Base-by-base conservation (phyloP, 2,888 invertebrate genomes). In the Drosophila heteroneura region DNA sequence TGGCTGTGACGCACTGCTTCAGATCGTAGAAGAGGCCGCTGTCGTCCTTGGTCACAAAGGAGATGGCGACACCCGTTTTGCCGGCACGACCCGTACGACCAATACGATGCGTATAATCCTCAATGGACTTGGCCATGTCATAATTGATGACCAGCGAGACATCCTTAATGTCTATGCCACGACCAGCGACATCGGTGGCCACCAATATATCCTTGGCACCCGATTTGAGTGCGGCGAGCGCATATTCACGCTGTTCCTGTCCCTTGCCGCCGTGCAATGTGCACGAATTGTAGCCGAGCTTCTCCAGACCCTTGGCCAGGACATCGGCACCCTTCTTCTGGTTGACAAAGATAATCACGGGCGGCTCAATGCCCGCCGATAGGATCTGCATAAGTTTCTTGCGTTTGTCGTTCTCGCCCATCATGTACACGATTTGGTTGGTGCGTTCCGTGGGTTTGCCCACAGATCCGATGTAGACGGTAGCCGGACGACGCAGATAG, bases 121-220 rank as follows among this genome's bases (percentile, higher is more conserved):
- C 99, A 91, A 99, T 99, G 26, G 97, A 96, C 94, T 99, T 99
- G 0, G 99, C 99, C 99, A 99, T 99, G 92, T 99, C 99, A 91
- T 99, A 99, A 94, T 99, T 99, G 89, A 99, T 98, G 76, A 99
- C 99, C 94, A 99, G 95, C 10, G 99, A 98, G 4, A 99, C 99
- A 93, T 99, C 99, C 93, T 99, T 99, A 92, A 99, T 99, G 92
- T 99, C 99, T 83, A 99, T 99, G 97, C 99, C 99, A 95, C 99
- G 97, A 84, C 99, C 99, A 82, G 99, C 99, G 1, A 99, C 99
- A 94, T 99, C 99, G 0, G 99, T 99, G 1, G 99, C 99, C 49
- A 99, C 99, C 85, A 99, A 94, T 91, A 99, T 99, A 92, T 99
- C 99, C 93, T 99, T 99, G 1, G 97, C 95, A 7, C 99, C 99